Evolutionary conservation across 2,888 invertebrate genomes (phyloP).

Genomic region (Liodrosophila aerea): DNA sequence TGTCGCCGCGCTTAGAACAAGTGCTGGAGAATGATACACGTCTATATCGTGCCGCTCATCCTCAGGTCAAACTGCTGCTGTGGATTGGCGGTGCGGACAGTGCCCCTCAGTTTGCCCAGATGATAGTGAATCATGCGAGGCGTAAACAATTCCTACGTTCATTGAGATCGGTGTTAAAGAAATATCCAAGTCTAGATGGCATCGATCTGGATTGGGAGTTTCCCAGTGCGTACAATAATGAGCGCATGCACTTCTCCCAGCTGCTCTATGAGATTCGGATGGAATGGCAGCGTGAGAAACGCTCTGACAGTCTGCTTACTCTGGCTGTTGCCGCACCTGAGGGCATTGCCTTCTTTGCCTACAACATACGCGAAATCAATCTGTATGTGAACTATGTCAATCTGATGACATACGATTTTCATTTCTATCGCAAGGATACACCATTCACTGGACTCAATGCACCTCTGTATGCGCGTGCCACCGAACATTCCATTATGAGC

Average conservation of each 20-base stretch:
- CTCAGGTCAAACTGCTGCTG: constrained; percentile 88
- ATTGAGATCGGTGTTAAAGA: constrained; percentile 81
- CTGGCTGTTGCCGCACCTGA: constrained; percentile 91
- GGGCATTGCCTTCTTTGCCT: constrained; percentile 88
- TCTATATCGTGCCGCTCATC: constrained; percentile 85
- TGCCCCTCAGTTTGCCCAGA: constrained; percentile 87
- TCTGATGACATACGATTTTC: constrained; percentile 96
- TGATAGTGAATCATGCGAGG: constrained; percentile 88
- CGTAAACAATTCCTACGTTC: constrained; percentile 86
- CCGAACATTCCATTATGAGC: constrained; percentile 86
- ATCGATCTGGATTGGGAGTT: constrained; percentile 93
- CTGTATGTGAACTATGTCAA: constrained; percentile 92
- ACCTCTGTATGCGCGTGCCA: constrained; percentile 86
- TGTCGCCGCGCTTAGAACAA: constrained; percentile 82
- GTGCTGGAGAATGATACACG: constrained; percentile 72
- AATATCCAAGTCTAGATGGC: constrained; percentile 75
- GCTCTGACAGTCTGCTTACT: constrained; percentile 85
- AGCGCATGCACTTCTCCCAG: constrained; percentile 89
- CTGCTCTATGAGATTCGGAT: constrained; percentile 88
- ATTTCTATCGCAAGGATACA: constrained; percentile 88
- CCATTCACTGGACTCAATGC: constrained; percentile 94
- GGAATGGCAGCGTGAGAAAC: constrained; percentile 85
- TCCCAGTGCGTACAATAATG: constrained; percentile 86
- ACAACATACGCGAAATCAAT: constrained; percentile 90
- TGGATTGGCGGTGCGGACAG: constrained; percentile 86